These are phyloP conservation scores for Phalanger gymnotis DNA, from an alignment of 2,797 vertebrate species.

Conservation along the genomic window DNA sequence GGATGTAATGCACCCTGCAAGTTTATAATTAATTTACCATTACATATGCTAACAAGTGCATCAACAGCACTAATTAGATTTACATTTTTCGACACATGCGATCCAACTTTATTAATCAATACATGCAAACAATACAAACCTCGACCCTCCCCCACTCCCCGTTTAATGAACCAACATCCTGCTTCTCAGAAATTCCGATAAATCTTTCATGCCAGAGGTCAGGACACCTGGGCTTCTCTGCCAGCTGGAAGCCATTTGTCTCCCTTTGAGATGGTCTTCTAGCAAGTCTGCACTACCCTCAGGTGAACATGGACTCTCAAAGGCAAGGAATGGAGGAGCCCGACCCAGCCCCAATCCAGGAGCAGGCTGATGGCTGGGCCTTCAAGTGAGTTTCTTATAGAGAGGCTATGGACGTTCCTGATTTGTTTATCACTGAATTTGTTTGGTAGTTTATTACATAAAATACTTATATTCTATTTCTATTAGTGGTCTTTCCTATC, in stretches of 20 bases:
- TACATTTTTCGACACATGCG: not conserved
- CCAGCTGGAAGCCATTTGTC: not conserved
- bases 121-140: not conserved
- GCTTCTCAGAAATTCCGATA: too few relatives aligned
- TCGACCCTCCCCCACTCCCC: too few relatives aligned
- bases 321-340: not conserved
- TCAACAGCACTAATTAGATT: not conserved
- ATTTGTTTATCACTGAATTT: not conserved
- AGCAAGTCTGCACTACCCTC: not conserved
- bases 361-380: not conserved
- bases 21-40: not conserved
- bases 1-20: not conserved
- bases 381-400: not conserved
- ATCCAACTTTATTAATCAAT: not conserved
- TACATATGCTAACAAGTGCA: not conserved
- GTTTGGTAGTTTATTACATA: not conserved
- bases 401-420: not conserved
- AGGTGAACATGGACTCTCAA: not conserved
- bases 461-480: not conserved
- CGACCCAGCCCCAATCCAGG: not conserved
- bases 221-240: not conserved
- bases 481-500: not conserved
- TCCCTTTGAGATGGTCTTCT: not conserved
- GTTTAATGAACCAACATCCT: not conserved
- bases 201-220: too few relatives aligned